Evolutionary conservation across 2,888 invertebrate genomes (phyloP).

Genomic region (Taenaris catops): DNA sequence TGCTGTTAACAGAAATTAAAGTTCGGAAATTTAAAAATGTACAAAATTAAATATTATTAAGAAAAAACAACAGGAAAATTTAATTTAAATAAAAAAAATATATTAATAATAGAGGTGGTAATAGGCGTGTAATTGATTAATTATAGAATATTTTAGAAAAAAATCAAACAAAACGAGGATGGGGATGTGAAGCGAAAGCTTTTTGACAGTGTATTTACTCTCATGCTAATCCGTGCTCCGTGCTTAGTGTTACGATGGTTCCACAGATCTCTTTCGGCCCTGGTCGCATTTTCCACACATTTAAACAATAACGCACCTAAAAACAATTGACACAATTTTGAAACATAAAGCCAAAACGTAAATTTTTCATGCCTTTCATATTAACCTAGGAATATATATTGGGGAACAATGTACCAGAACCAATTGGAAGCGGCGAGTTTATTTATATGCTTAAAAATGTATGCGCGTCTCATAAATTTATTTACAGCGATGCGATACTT

Average conservation of each 20-base stretch:
- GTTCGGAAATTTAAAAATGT: too few species aligned
- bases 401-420: constrained; percentile 70
- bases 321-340: constrained; percentile 50
- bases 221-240: constrained; percentile 59
- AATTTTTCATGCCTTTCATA: constrained; percentile 31
- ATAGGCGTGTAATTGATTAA: too few species aligned
- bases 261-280: constrained; percentile 74
- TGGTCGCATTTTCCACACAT: constrained; percentile 66
- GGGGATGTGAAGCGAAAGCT: constrained; percentile 27
- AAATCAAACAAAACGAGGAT: constrained; percentile 6
- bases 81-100: too few species aligned
- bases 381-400: constrained; percentile 29
- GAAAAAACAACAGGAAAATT: too few species aligned
- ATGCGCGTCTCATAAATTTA: too few species aligned
- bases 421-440: constrained; percentile 41
- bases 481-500: too few species aligned
- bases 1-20: too few species aligned
- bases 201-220: constrained; percentile 27
- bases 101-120: too few species aligned
- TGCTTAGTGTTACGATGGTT: constrained; percentile 47
- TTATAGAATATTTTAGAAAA: constrained; percentile 2
- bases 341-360: constrained; percentile 27
- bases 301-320: constrained; percentile 56
- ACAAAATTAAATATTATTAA: background rate
- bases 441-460: too few species aligned